Conservation (phyloP, 2,888 invertebrate species). For the Enchytraeus crypticus region DNA sequence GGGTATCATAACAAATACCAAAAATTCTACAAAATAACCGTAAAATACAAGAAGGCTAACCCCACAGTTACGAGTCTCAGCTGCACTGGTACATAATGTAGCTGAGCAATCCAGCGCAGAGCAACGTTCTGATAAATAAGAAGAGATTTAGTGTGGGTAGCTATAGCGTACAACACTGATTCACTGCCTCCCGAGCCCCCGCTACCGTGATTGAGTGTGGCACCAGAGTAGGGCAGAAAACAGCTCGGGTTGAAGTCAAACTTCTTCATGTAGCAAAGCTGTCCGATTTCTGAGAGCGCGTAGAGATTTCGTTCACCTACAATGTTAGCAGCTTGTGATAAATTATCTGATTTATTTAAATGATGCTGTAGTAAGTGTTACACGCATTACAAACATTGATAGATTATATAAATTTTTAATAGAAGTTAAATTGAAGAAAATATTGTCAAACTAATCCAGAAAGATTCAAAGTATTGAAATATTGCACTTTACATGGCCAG, state of each 20-base stretch:
- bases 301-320: slow-evolving; percentile 66
- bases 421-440: no score
- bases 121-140: slow-evolving; percentile 75
- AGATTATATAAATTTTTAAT: no score
- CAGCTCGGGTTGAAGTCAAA: slow-evolving; percentile 68
- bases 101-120: slow-evolving; percentile 80
- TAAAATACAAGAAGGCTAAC: no score
- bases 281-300: slow-evolving; percentile 61
- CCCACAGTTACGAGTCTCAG: slow-evolving; percentile 65
- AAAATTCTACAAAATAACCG: no score
- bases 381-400: no score
- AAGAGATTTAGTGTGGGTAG: slow-evolving; percentile 71
- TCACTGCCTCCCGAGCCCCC: background rate
- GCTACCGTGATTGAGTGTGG: slow-evolving; percentile 1
- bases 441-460: no score
- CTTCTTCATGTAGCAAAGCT: slow-evolving; percentile 70
- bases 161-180: slow-evolving; percentile 54
- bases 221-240: slow-evolving; percentile 35
- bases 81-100: slow-evolving; percentile 65
- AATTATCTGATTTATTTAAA: no score
- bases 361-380: no score
- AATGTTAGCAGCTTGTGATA: no score
- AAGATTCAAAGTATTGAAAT: no score
- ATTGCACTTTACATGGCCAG: no score
- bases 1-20: no score